phyloP scores from a whole-genome alignment of 2,888 invertebrate genomes.

The Ophion costatus region DNA sequence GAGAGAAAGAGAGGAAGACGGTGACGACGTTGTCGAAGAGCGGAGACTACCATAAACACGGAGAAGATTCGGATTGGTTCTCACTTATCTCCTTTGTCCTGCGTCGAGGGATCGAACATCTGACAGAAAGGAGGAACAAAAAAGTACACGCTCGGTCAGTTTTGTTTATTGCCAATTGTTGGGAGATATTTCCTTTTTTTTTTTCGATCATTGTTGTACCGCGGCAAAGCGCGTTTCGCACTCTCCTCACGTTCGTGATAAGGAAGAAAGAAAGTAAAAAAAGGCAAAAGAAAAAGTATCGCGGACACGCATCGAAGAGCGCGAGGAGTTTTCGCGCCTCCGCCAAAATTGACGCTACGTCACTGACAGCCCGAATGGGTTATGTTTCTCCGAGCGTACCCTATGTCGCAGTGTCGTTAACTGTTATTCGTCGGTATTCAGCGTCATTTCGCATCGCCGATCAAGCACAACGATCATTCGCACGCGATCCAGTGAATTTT shows the following conservation, averaged over 20 bases:
- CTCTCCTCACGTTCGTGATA: not conserved
- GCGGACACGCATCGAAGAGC: not conserved
- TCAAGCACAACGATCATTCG: not conserved
- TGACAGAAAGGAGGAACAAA: conserved; percentile 61
- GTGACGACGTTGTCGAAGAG: conserved; percentile 12
- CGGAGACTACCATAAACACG: conserved; percentile 57
- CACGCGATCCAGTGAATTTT: not conserved
- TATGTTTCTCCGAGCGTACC: conserved; percentile 71
- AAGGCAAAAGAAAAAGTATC: not conserved
- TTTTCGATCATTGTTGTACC: not conserved
- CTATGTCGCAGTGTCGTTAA: conserved; percentile 66
- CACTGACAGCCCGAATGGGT: conserved; percentile 74
- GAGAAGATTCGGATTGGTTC: conserved; percentile 62
- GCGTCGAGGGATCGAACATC: conserved; percentile 70
- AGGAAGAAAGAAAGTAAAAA: not conserved
- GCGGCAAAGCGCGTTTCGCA: not conserved
- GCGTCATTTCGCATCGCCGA: not conserved
- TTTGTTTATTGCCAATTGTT: conserved; percentile 37
- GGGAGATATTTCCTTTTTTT: not conserved
- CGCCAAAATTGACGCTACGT: conserved; percentile 70
- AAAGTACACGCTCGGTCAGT: conserved; percentile 39
- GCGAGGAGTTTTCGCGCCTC: conserved; percentile 76
- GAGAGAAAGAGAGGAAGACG: not conserved
- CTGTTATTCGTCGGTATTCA: conserved; percentile 42
- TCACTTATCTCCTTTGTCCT: conserved; percentile 75